Percentiles rank a stretch among this genome's conserved stretches.
Evolutionary conservation across 2,113 vertebrate genomes (phyloP).

Genomic region (Gallinago media): DNA sequence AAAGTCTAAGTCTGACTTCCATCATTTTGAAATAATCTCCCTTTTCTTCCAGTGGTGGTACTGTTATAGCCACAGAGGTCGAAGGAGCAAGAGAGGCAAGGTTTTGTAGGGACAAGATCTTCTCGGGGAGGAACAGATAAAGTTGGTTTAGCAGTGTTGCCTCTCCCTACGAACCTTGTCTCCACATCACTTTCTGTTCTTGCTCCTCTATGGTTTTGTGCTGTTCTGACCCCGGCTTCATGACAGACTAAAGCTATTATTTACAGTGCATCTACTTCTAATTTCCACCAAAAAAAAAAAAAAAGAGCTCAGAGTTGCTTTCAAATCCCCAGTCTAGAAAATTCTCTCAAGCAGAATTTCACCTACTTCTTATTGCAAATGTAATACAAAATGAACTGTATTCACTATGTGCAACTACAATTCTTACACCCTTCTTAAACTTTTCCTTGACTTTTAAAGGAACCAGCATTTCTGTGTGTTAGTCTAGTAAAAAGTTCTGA

Average conservation of each 20-base stretch:
- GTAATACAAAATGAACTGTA: not conserved
- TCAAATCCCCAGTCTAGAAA: not conserved
- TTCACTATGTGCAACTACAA: not conserved
- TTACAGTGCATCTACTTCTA: slow-evolving; percentile 2
- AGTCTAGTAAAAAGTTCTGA: not conserved
- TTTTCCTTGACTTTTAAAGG: not conserved
- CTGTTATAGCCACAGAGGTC: not conserved
- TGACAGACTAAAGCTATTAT: not conserved
- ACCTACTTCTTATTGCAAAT: not conserved
- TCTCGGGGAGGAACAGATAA: not conserved
- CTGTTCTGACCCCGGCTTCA: not conserved
- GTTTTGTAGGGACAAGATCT: not conserved
- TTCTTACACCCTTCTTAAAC: not conserved
- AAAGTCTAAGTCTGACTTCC: not conserved
- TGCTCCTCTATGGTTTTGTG: not conserved
- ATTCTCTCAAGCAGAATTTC: not conserved
- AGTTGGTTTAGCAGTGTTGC: not conserved
- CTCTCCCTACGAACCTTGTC: not conserved
- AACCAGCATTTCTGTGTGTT: not conserved
- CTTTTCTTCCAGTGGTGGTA: not conserved
- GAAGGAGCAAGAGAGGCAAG: not conserved
- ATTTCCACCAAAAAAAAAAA: not conserved
- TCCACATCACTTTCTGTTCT: not conserved
- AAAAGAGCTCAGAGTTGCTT: not conserved
- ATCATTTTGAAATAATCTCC: not conserved